These are phyloP conservation scores for Odocoileus hemionus DNA, from an alignment of 2,113 vertebrate genomes.

Conservation along the genomic window DNA sequence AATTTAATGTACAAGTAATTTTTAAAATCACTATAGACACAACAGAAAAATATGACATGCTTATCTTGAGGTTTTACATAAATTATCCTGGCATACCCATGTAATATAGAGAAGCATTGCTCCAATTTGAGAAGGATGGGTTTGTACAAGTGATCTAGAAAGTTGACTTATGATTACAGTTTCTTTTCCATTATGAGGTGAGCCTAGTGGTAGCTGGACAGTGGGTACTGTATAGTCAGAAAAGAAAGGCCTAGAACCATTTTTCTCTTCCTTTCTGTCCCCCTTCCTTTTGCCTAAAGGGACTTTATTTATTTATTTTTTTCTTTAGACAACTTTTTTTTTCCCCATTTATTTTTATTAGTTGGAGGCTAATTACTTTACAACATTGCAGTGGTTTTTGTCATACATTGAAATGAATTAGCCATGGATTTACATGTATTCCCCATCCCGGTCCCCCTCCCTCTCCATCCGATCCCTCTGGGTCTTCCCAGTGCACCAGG, in stretches of 20 bases:
- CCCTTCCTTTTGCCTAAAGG: neutral
- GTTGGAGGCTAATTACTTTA: no score
- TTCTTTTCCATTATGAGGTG: conserved; percentile 14
- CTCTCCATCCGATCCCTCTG: no score
- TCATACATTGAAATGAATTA: no score
- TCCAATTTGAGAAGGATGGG: neutral
- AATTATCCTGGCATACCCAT: neutral
- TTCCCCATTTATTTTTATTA: no score
- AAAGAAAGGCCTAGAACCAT: neutral
- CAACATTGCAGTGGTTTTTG: no score
- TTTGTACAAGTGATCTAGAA: neutral
- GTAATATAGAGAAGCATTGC: neutral
- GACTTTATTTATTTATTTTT: neutral
- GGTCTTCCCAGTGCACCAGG: no score
- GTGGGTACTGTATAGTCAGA: neutral
- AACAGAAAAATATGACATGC: neutral
- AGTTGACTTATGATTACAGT: neutral
- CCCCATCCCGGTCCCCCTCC: no score
- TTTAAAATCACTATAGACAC: neutral
- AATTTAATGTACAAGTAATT: neutral
- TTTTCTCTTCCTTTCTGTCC: neutral
- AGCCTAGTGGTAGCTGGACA: neutral
- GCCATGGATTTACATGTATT: no score
- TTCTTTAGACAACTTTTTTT: no score
- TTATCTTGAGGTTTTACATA: neutral